Base-by-base conservation (phyloP, 2,113 vertebrate species). In the Neodontobutis hainanensis region DNA sequence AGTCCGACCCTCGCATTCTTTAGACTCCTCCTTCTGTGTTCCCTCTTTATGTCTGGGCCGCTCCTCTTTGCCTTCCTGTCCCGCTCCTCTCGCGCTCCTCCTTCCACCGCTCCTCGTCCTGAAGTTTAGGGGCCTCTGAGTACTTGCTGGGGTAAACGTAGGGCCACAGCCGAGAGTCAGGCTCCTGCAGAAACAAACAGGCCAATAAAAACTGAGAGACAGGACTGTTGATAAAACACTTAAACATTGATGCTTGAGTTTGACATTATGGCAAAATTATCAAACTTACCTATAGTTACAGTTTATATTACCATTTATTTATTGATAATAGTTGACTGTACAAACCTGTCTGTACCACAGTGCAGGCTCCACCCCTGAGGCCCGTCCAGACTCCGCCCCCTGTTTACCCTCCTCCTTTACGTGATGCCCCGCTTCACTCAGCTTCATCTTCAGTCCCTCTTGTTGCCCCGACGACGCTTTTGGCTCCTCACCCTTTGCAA, bases 271-370 rank as follows among this genome's bases (percentile, higher is more conserved):
- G 1, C 3, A 27, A 27, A 27, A 27, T 27, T 27, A 27, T 27
- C 3, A 27, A 27, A 27, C 19, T 27, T 27, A 2, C 19, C 19
- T 27, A 27, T 27, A 27, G 19, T 27, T 27, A 27, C 19, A 27
- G 19, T 27, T 27, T 27, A 27, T 27, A 27, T 27, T 27, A 27
- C 1, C 3, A 27, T 27, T 27, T 27, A 27, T 27, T 27, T 27
- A 27, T 27, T 2, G 19, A 27, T 27, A 27, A 27, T 27, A 27
- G 19, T 27, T 27, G 19, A 47, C 10, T 15, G 44, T 48, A 36
- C 4, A 50, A 0, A 98, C 97, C 95, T 97, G 97, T 94, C 96
- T 93, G 90, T 98, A 98, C 97, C 97, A 98, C 88, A 97, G 94
- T 65, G 95, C 92, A 0, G 94, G 94, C 65, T 98, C 96, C 84